These are phyloP conservation scores for Glomeris marginata DNA, from an alignment of 2,888 invertebrate genomes.

Conservation along the genomic window DNA sequence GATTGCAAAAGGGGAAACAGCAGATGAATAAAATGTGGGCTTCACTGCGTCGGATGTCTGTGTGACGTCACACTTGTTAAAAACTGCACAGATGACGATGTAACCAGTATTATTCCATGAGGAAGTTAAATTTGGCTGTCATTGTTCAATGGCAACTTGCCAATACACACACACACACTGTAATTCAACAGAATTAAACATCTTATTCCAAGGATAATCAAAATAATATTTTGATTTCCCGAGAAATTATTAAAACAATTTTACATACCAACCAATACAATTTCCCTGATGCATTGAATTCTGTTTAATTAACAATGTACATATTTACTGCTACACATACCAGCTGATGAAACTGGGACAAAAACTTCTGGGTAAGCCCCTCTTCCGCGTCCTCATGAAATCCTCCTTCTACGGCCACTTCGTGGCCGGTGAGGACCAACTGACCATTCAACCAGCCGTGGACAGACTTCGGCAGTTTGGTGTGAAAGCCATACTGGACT, in stretches of 20 bases:
- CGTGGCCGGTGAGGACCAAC: constrained; percentile 90
- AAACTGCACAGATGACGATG: too few relatives aligned
- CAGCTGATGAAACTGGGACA: constrained; percentile 73
- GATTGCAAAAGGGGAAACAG: constrained; percentile 4
- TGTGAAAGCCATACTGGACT: constrained; percentile 96
- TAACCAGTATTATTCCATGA: too few relatives aligned
- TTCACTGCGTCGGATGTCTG: neutral
- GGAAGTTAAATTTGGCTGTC: too few relatives aligned
- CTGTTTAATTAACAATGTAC: constrained; percentile 25
- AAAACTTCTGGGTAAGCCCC: constrained; percentile 55
- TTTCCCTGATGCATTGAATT: constrained; percentile 10
- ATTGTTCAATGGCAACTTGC: too few relatives aligned
- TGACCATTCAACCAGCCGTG: constrained; percentile 68
- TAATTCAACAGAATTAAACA: too few relatives aligned
- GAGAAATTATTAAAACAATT: too few relatives aligned
- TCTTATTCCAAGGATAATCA: too few relatives aligned
- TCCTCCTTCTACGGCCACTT: constrained; percentile 97
- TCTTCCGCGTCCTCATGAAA: constrained; percentile 79
- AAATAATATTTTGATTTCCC: too few relatives aligned
- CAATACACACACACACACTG: too few relatives aligned
- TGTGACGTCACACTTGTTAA: neutral
- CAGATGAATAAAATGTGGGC: neutral
- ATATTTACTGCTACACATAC: too few relatives aligned
- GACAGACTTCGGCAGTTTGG: constrained; percentile 82
- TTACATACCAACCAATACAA: too few relatives aligned